Evolutionary conservation across 1,140 invertebrate species (phyloP).

Genomic region (Heliconius congener): DNA sequence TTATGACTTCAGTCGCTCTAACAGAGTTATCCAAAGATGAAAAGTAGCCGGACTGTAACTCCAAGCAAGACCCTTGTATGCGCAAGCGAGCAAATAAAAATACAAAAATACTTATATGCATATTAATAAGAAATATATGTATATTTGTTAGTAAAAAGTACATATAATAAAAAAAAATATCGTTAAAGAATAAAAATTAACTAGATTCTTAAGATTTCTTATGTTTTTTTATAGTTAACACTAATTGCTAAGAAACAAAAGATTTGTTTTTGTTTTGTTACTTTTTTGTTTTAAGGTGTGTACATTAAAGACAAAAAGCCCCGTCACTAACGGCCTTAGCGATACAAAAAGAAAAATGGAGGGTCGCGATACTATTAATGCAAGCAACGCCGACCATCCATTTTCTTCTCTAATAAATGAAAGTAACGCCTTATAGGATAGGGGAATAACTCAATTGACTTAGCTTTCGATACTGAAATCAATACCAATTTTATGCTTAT

Average conservation of each 20-base stretch:
- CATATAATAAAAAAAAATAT: background rate
- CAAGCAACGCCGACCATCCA: constrained; percentile 34
- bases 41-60: too few relatives aligned
- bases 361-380: constrained; percentile 38
- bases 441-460: constrained; percentile 38
- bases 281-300: background rate
- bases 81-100: too few relatives aligned
- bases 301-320: constrained; percentile 27
- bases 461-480: constrained; percentile 21
- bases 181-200: background rate
- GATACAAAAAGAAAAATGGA: constrained; percentile 36
- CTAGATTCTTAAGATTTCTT: constrained; percentile 1
- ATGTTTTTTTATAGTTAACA: background rate
- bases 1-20: too few relatives aligned
- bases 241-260: background rate
- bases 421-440: constrained; percentile 38
- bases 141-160: background rate
- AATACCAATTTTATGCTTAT: background rate
- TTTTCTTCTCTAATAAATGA: constrained; percentile 43
- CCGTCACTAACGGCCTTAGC: constrained; percentile 24
- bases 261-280: background rate
- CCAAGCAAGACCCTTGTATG: too few relatives aligned
- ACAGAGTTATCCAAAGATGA: too few relatives aligned
- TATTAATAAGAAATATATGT: too few relatives aligned
- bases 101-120: too few relatives aligned